Conservation (phyloP, 2,113 vertebrate genomes). For the Bos javanicus region DNA sequence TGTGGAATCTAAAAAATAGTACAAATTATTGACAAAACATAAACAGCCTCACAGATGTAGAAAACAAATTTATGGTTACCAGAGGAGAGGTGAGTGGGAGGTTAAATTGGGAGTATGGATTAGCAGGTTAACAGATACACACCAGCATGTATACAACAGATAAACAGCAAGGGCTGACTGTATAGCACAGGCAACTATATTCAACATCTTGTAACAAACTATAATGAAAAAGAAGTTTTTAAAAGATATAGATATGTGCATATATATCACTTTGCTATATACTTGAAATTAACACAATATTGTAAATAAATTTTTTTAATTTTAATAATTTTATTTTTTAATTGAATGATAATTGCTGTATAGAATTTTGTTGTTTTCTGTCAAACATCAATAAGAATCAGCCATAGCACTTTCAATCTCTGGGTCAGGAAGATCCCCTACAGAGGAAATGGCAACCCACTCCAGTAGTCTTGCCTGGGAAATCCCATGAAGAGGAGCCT, state of each 20-base stretch:
- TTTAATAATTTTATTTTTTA: neutral
- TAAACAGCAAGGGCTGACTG: neutral
- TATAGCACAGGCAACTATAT: neutral
- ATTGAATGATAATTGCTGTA: neutral
- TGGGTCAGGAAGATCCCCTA: neutral
- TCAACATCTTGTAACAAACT: neutral
- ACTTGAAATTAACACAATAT: neutral
- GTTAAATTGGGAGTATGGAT: neutral
- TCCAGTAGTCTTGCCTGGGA: neutral
- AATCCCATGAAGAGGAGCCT: neutral
- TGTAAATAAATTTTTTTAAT: neutral
- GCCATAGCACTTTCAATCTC: neutral
- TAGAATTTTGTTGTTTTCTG: neutral
- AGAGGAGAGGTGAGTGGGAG: neutral
- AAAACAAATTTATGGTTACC: neutral
- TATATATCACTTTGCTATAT: neutral
- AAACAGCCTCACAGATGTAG: neutral
- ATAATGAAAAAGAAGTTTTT: neutral
- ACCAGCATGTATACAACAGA: neutral
- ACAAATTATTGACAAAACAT: neutral
- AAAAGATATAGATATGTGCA: neutral
- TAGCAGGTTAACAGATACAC: neutral
- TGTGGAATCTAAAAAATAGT: neutral
- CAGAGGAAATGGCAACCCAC: neutral
- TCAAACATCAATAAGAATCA: neutral